Base-by-base conservation (phyloP, 2,113 vertebrate genomes). In the Gasterosteus aculeatus region DNA sequence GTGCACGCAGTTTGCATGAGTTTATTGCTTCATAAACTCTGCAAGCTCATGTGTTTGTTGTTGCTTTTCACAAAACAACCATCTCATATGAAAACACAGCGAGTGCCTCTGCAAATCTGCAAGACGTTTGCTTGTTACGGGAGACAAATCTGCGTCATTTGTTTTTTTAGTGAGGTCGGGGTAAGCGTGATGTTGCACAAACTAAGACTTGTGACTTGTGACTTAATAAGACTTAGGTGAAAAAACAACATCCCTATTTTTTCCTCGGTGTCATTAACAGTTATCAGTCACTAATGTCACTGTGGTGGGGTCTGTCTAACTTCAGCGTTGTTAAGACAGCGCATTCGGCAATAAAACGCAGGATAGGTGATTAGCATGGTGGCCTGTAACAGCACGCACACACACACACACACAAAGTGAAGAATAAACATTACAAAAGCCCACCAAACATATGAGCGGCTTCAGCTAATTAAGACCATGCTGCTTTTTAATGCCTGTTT, bases 401-500 rank as follows among this genome's bases (percentile, higher is more conserved):
- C 59, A 44, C 59, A 75, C 62, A 19, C 35, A 68, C 31, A 77
- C 72, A 83, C 72, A 77, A 11, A 76, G 10, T 63, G 42, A 47
- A 81, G 75, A 66, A 85, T 84, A 92, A 92, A 89, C 85, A 88
- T 89, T 83, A 85, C 85, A 85, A 85, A 91, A 89, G 80, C 74
- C 51, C 84, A 75, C 67, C 69, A 80, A 82, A 88, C 75, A 81
- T 64, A 80, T 31, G 81, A 84, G 68, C 83, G 80, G 75, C 81
- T 66, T 78, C 69, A 85, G 85, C 83, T 91, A 92, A 93, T 90
- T 85, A 85, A 81, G 85, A 91, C 81, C 92, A 90, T 31, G 81
- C 88, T 87, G 84, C 78, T 81, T 90, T 89, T 85, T 85, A 87
- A 87, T 88, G 84, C 75, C 77, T 80, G 87, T 91, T 92, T 90